Evolutionary conservation across 2,888 invertebrate species (phyloP).

Genomic region (Caenorhabditis zanzibari): DNA sequence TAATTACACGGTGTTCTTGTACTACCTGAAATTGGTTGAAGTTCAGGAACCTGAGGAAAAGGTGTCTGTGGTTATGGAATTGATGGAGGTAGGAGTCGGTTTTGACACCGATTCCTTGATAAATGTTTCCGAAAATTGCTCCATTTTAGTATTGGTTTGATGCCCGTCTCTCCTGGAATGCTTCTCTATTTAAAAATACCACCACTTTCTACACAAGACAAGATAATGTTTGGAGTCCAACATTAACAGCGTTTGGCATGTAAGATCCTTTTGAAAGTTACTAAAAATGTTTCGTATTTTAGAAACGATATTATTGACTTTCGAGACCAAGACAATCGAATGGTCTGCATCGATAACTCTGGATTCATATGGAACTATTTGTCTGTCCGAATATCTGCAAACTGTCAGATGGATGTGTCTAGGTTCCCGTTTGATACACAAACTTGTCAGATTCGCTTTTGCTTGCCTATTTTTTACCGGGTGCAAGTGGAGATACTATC

Average conservation of each 20-base stretch:
- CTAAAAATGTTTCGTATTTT: neutral
- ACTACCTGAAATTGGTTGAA: constrained; percentile 55
- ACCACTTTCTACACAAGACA: constrained; percentile 29
- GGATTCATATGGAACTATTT: constrained; percentile 20
- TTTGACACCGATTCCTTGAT: no score
- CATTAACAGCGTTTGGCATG: constrained; percentile 31
- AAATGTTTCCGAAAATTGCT: neutral
- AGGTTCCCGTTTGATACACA: constrained; percentile 54
- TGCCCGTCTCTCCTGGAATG: constrained; percentile 41
- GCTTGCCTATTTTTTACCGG: constrained; percentile 22
- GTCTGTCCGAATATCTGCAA: constrained; percentile 25
- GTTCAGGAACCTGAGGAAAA: constrained; percentile 52
- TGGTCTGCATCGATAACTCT: constrained; percentile 5
- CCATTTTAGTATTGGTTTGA: constrained; percentile 46
- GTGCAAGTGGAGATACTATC: constrained; percentile 16
- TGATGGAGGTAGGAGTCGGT: constrained; percentile 53
- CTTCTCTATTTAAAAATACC: constrained; percentile 17
- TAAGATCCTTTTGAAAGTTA: neutral
- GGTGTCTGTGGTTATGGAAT: constrained; percentile 43
- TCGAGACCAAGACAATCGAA: constrained; percentile 47
- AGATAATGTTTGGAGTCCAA: constrained; percentile 44
- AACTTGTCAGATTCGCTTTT: constrained; percentile 36
- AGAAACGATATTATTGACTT: constrained; percentile 41
- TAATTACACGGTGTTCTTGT: constrained; percentile 44
- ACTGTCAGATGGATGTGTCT: constrained; percentile 28